Percentiles rank a stretch among this genome's conserved stretches.
These are phyloP conservation scores for Bilobella aurantiaca DNA, from an alignment of 1,140 invertebrate species.

Conservation along the genomic window DNA sequence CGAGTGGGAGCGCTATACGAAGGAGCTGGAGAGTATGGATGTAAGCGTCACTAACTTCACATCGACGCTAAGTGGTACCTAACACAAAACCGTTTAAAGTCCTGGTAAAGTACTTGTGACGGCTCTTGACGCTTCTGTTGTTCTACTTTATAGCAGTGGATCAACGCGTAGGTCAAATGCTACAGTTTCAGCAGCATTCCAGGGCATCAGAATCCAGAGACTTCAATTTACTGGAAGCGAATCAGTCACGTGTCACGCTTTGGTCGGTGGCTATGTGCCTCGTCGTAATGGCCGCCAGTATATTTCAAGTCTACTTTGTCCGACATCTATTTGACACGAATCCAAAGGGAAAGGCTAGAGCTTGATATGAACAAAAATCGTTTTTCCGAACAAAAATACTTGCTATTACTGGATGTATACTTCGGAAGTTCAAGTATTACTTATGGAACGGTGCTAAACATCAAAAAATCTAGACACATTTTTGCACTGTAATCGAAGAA, in stretches of 20 bases:
- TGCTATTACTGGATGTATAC: too few species aligned
- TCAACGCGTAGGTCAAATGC: slow-evolving; percentile 29
- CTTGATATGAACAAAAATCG: slow-evolving; percentile 12
- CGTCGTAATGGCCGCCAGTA: slow-evolving; percentile 26
- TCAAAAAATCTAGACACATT: too few species aligned
- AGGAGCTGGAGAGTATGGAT: slow-evolving; percentile 77
- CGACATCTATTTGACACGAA: slow-evolving; percentile 30
- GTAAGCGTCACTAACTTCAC: slow-evolving; percentile 84
- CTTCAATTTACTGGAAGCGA: slow-evolving; percentile 32
- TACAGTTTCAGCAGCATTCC: slow-evolving; percentile 27
- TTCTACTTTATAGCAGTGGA: slow-evolving; percentile 24
- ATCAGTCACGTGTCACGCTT: slow-evolving; percentile 31
- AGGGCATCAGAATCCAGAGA: slow-evolving; percentile 30
- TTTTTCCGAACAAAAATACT: too few species aligned
- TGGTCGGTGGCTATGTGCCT: slow-evolving; percentile 34
- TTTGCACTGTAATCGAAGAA: too few species aligned
- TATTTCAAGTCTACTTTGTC: slow-evolving; percentile 33
- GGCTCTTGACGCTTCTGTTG: not conserved
- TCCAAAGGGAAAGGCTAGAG: slow-evolving; percentile 27
- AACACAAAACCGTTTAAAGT: too few species aligned
- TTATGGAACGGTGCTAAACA: too few species aligned
- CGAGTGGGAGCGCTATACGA: slow-evolving; percentile 82
- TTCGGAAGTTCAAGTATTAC: too few species aligned
- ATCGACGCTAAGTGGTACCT: slow-evolving; percentile 37
- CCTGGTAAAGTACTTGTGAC: not conserved